phyloP scores from a whole-genome alignment of 2,797 vertebrate species.

The Chelonia mydas region DNA sequence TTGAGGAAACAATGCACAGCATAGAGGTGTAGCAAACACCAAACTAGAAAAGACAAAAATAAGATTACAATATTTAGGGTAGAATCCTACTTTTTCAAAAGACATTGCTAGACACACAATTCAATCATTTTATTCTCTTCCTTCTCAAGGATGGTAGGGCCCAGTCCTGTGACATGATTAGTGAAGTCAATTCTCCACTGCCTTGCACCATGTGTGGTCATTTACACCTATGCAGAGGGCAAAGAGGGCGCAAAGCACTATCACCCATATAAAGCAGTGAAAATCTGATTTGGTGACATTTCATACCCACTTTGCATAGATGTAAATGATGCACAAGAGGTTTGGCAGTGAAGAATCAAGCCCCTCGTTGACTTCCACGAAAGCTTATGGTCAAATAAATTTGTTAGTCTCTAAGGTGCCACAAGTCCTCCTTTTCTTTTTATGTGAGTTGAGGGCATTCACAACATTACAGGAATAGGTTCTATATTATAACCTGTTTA shows the following conservation, averaged over 20 bases:
- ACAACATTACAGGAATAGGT: neutral
- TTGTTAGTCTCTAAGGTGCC: no score
- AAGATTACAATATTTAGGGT: conserved; percentile 22
- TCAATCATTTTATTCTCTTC: neutral
- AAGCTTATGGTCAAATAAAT: no score
- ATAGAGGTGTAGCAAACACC: conserved; percentile 97
- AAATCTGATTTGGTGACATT: neutral
- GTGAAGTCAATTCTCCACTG: neutral
- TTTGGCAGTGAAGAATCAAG: neutral
- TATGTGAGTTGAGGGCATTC: neutral
- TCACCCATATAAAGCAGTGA: neutral
- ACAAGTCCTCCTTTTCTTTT: no score
- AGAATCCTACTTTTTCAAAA: neutral
- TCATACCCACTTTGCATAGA: neutral
- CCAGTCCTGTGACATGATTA: neutral
- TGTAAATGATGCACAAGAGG: neutral
- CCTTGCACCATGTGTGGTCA: neutral
- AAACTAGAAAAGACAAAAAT: conserved; percentile 83
- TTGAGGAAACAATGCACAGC: conserved; percentile 97
- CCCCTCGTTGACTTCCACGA: neutral
- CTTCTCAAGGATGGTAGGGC: neutral
- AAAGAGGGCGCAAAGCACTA: neutral
- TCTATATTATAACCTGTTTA: neutral
- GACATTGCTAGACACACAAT: neutral
- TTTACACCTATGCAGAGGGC: neutral